A percentile compares a stretch with the other conserved stretches of the same genome.
These are phyloP conservation scores for Hydra vulgaris DNA, from an alignment of 30 jellyfish, hydroid and myxozoan genomes.

Conservation along the genomic window DNA sequence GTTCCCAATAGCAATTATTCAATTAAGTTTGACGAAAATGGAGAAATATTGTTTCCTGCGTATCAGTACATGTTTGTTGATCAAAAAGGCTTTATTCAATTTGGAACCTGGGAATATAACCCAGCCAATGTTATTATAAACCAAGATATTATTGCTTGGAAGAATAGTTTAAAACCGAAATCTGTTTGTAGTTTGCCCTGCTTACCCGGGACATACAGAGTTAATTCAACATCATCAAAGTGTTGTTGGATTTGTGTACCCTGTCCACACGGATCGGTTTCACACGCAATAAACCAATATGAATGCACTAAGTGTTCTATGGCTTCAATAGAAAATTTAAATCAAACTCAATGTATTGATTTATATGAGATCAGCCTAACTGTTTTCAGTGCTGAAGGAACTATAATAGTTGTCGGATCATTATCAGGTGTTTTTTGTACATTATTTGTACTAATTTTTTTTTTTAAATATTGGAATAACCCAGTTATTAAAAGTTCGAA, in stretches of 20 bases:
- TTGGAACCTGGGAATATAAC: conserved; percentile 43
- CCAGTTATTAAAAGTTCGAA: conserved; percentile 81
- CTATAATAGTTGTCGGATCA: conserved; percentile 11
- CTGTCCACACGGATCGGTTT: neutral
- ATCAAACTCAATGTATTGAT: too few species aligned
- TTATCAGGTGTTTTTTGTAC: conserved; percentile 30
- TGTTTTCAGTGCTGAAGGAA: conserved; percentile 4
- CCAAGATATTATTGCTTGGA: neutral
- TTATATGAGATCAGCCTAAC: too few species aligned
- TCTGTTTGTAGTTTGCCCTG: conserved; percentile 47
- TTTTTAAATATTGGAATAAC: conserved; percentile 51
- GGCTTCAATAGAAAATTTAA: conserved; percentile 30
- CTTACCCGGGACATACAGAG: conserved; percentile 47
- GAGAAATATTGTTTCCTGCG: conserved; percentile 13
- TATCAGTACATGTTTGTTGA: neutral
- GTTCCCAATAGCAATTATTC: conserved; percentile 28
- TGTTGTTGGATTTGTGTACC: conserved; percentile 72
- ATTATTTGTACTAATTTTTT: conserved; percentile 19
- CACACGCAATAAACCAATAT: conserved; percentile 10
- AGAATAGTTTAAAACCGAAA: neutral
- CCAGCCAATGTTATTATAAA: neutral
- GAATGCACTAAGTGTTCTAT: conserved; percentile 39
- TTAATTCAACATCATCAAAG: conserved; percentile 26
- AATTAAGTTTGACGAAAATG: conserved; percentile 32
- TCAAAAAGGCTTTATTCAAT: neutral